Evolutionary conservation across 2,888 invertebrate species (phyloP).

Genomic region (Sisyra nigra): DNA sequence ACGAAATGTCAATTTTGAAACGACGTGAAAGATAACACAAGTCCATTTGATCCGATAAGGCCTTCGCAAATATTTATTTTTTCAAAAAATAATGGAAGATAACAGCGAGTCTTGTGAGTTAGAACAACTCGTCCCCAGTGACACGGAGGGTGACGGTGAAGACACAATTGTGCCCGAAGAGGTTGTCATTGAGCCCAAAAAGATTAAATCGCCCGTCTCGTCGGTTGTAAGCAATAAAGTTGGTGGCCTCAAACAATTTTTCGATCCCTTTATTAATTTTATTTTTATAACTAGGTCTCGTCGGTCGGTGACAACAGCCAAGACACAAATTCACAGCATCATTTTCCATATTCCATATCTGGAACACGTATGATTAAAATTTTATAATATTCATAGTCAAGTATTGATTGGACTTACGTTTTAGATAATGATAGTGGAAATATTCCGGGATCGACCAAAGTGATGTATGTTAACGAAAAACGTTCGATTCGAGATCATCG

Average conservation of each 20-base stretch:
- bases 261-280: neutral
- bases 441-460: constrained; percentile 19
- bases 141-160: constrained; percentile 27
- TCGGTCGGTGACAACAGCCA: constrained; percentile 28
- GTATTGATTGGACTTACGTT: neutral
- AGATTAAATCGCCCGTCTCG: constrained; percentile 25
- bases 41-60: no score
- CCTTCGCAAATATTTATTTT: no score
- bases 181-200: constrained; percentile 20
- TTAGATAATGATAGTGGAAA: constrained; percentile 16
- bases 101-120: constrained; percentile 27
- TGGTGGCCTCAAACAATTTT: constrained; percentile 10
- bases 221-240: constrained; percentile 26
- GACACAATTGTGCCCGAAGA: constrained; percentile 21
- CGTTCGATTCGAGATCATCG: constrained; percentile 19
- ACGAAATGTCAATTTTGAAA: no score
- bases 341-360: constrained; percentile 14
- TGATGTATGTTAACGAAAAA: constrained; percentile 26
- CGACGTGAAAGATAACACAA: no score
- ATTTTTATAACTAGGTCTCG: constrained; percentile 20
- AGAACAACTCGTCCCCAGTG: constrained; percentile 27
- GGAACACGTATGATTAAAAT: constrained; percentile 10
- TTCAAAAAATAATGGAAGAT: constrained; percentile 29
- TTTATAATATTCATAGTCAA: neutral
- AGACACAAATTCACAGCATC: constrained; percentile 20